These are phyloP conservation scores for Acanthacorydalis orientalis DNA, from an alignment of 2,888 invertebrate genomes.

Conservation along the genomic window DNA sequence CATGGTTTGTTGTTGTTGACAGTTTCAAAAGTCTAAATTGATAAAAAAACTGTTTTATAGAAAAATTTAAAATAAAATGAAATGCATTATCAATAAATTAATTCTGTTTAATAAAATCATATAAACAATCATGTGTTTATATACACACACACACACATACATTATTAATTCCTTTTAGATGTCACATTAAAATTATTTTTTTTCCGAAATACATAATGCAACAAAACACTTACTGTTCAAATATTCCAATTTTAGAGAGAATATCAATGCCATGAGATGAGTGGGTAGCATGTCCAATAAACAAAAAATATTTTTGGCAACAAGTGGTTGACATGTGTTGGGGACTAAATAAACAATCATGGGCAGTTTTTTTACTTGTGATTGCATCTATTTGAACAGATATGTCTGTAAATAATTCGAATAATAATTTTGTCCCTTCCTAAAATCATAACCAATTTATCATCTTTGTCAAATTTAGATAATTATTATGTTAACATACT, in stretches of 20 bases:
- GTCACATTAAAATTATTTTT: no score
- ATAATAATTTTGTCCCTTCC: slow-evolving; percentile 52
- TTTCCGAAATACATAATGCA: no score
- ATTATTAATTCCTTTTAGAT: no score
- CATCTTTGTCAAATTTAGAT: slow-evolving; percentile 13
- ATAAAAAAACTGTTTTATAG: no score
- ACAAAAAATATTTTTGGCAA: slow-evolving; percentile 88
- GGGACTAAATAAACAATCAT: slow-evolving; percentile 77
- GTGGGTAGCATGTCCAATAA: slow-evolving; percentile 74
- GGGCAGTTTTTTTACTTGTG: slow-evolving; percentile 54
- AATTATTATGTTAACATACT: slow-evolving; percentile 11
- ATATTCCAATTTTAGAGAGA: slow-evolving; percentile 57
- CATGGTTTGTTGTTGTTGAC: slow-evolving; percentile 67
- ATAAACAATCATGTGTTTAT: background rate
- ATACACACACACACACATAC: no score
- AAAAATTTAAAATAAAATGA: no score
- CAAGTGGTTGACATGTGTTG: slow-evolving; percentile 76
- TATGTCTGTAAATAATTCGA: slow-evolving; percentile 68
- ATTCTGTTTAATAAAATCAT: background rate
- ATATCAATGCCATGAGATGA: slow-evolving; percentile 48
- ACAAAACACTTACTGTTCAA: slow-evolving; percentile 46
- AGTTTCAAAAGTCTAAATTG: slow-evolving; percentile 55
- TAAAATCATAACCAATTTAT: slow-evolving; percentile 24
- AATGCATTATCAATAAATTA: no score
- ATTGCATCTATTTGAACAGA: slow-evolving; percentile 57